Percentiles rank a stretch among this genome's conserved stretches.
phyloP scores from a whole-genome alignment of 92 coral and sea anemone genomes.

The Actinostola sp. region DNA sequence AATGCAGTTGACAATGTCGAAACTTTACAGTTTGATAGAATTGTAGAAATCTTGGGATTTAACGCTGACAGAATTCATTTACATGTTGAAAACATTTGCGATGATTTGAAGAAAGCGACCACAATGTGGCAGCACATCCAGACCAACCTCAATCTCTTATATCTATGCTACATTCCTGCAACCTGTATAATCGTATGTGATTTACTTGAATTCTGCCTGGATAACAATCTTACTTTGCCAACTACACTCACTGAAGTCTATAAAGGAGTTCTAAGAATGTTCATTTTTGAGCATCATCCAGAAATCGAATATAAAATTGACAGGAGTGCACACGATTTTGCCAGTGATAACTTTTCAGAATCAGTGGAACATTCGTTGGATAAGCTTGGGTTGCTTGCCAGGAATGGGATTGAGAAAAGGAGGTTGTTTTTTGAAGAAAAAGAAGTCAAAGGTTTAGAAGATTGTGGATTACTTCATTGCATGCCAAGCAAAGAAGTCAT shows the following conservation, averaged over 20 bases:
- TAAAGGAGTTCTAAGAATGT: slow-evolving; percentile 35
- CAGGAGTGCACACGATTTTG: neutral
- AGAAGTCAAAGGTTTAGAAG: slow-evolving; percentile 2
- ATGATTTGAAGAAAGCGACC: neutral
- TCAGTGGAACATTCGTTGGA: slow-evolving; percentile 5
- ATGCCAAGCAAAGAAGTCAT: slow-evolving; percentile 19
- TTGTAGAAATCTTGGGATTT: slow-evolving; percentile 65
- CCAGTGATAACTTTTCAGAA: neutral
- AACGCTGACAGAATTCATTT: slow-evolving; percentile 34
- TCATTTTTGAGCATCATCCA: slow-evolving; percentile 42
- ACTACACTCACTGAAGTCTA: slow-evolving; percentile 26
- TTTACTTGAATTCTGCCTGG: neutral
- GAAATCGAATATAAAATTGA: neutral
- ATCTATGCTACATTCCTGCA: slow-evolving; percentile 62
- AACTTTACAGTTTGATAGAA: slow-evolving; percentile 25
- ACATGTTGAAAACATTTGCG: slow-evolving; percentile 35
- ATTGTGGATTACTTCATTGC: slow-evolving; percentile 30
- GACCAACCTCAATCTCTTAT: slow-evolving; percentile 21
- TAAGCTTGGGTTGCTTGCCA: slow-evolving; percentile 16
- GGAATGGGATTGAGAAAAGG: slow-evolving; percentile 24
- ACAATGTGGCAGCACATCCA: slow-evolving; percentile 35
- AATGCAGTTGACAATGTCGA: slow-evolving; percentile 26
- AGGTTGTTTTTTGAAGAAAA: slow-evolving; percentile 16
- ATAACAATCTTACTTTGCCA: slow-evolving; percentile 5
- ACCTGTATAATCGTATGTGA: slow-evolving; percentile 54